Evolutionary conservation across 1,140 invertebrate genomes (phyloP), one percentile per base, ranked within the genome.

Genomic region (Matsumurasca onukii): DNA sequence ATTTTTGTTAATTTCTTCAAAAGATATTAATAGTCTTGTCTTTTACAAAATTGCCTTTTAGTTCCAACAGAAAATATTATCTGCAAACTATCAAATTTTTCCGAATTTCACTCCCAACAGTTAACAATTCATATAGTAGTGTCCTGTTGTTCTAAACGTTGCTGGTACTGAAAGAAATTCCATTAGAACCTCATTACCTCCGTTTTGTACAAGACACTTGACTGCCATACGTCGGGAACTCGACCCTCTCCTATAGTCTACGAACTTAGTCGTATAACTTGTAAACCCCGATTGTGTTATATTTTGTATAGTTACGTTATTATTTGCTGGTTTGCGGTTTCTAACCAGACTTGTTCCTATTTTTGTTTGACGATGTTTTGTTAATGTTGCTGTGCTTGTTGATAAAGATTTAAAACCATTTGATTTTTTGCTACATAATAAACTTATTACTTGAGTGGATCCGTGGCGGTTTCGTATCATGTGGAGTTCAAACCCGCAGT

Each of bases 321-420:
- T 12, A 59, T n/a, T 9, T 27, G 55, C 55, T 9, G 25, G 15
- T 59, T 5, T 25, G 3, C 24, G 15, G 24, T 59, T 27, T 22
- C 30, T 59, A 59, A 29, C 24, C 55, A 22, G 25, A 59, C 13
- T 59, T 59, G 55, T 59, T 59, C 55, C 55, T 59, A 59, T 59
- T 59, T 27, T 59, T 59, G 55, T 59, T 59, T 59, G 55, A 27
- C 30, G 55, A 27, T 59, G 55, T 59, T 52, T 59, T 59, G 55
- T 59, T 59, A 27, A 59, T 59, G 25, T 59, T 22, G 22, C 30
- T 59, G 55, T 59, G 55, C 55, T 59, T 59, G 55, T 59, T 59
- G 55, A 59, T 59, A 59, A 59, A 27, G 3, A 27, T 27, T 51
- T 51, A 3, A 5, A 51, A 51, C n/a, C n/a, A n/a, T n/a, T n/a